phyloP scores from a whole-genome alignment of 1,140 invertebrate species.

The Drosophila pseudoananassae region DNA sequence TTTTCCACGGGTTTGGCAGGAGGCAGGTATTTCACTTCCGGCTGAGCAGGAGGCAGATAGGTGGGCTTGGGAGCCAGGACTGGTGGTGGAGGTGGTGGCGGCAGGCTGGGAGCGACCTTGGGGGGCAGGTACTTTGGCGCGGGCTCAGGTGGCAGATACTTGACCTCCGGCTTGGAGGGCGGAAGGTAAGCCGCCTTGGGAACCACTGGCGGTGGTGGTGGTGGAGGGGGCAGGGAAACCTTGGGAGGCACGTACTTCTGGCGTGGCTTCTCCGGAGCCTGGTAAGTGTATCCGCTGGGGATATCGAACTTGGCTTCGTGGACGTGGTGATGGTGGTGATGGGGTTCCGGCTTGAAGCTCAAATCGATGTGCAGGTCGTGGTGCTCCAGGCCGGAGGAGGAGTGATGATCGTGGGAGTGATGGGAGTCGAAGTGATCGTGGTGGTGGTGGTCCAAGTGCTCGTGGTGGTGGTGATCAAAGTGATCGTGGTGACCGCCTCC shows the following conservation, averaged over 20 bases:
- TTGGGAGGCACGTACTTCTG: slow-evolving; percentile 54
- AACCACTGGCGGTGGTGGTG: slow-evolving; percentile 21
- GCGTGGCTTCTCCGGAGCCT: slow-evolving; percentile 46
- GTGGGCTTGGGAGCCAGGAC: slow-evolving; percentile 27
- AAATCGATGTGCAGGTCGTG: slow-evolving; percentile 52
- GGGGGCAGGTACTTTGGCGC: slow-evolving; percentile 37
- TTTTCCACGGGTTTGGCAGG: slow-evolving; percentile 40
- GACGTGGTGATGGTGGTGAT: slow-evolving; percentile 43
- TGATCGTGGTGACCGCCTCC: slow-evolving; percentile 49
- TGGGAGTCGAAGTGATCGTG: slow-evolving; percentile 36
- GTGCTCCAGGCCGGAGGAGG: slow-evolving; percentile 21
- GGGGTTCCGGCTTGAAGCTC: slow-evolving; percentile 42
- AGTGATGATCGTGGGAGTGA: slow-evolving; percentile 16
- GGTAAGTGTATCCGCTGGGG: slow-evolving; percentile 60
- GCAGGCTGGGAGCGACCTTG: slow-evolving; percentile 57
- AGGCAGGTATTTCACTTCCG: slow-evolving; percentile 40
- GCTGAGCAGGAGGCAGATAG: slow-evolving; percentile 39
- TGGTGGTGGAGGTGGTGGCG: slow-evolving; percentile 55
- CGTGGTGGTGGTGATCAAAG: slow-evolving; percentile 40
- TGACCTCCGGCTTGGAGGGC: slow-evolving; percentile 39
- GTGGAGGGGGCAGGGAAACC: slow-evolving; percentile 36
- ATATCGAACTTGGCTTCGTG: slow-evolving; percentile 30
- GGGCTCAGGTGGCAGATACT: slow-evolving; percentile 34
- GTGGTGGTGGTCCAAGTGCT: slow-evolving; percentile 38
- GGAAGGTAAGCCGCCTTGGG: slow-evolving; percentile 42